Conservation (phyloP, 2,797 vertebrate species). For the Alca torda region DNA sequence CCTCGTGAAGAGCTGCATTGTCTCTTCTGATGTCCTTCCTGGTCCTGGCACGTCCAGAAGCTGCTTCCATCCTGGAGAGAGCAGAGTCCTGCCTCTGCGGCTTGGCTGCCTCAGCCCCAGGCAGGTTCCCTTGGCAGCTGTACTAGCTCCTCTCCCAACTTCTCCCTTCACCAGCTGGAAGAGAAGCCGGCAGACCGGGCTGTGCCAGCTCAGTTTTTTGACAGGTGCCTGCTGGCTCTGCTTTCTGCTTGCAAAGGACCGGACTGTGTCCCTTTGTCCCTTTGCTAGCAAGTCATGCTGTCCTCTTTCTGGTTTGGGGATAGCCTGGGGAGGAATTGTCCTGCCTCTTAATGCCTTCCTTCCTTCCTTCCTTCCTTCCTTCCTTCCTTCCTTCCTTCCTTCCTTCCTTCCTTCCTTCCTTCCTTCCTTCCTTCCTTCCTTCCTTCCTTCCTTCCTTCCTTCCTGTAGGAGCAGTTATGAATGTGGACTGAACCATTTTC, state of each 20-base stretch:
- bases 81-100: neutral
- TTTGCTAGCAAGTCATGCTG: neutral
- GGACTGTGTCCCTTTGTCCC: fast-evolving
- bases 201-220: neutral
- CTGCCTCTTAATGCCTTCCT: neutral
- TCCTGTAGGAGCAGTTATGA: neutral
- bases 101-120: neutral
- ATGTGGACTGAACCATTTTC: neutral
- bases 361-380: neutral
- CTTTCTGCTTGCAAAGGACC: neutral
- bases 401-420: neutral
- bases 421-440: neutral
- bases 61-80: neutral
- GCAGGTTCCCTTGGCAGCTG: neutral
- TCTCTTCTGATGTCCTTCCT: neutral
- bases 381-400: neutral
- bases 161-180: neutral
- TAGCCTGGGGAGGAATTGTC: neutral
- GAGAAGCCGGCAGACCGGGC: neutral
- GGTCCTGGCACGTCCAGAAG: neutral
- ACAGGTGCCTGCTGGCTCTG: neutral
- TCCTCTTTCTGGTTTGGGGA: neutral
- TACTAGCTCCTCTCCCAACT: neutral
- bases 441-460: neutral
- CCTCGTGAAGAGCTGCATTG: neutral